Evolutionary conservation across 2,797 vertebrate genomes (phyloP), one percentile per base, ranked within the genome.

Genomic region (Muraenolepis orangiensis): DNA sequence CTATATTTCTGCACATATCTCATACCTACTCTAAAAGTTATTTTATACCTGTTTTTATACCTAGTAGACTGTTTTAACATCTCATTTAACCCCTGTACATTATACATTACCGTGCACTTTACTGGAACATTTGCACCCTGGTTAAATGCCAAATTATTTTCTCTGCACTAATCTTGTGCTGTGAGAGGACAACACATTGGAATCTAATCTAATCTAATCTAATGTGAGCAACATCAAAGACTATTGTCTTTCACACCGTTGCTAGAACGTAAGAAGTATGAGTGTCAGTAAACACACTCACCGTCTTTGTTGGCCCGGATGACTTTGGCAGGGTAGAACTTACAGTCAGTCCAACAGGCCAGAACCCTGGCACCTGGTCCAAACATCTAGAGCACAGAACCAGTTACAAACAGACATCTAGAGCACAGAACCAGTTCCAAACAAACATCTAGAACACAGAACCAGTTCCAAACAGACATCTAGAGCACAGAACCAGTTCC

Each of bases 311-410:
- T 96, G 86, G 96, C 94, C 18, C 93, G 84, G 82, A 95, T 94
- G 86, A 97, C 95, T 92, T 94, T 97, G 84, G 96, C 96, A 2
- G 96, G 96, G 74, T 97, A 97, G 91, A 97, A 97, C 67, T 95
- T 94, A 88, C 96, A 97, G 89, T 97, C 96, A 29, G 96, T 96
- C 96, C 96, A 97, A 89, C 96, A 96, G n/a, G 96, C 96, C 93
- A 97, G 87, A 8, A 97, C 96, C 78, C 95, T 95, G 11, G 94
- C 90, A 3, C 96, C 95, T 66, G 95, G 51, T 61, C 89, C 92
- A 88, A 96, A 97, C 84, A 89, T 92, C 96, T 91, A 78, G 32
- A 73, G 42, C 32, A 36, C 23, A 28, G 38, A 36, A 20, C n/a
- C n/a, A 36, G 46, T 51, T 51, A n/a, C 4, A 42, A 42, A 42